A percentile compares a stretch with the other conserved stretches of the same genome.
phyloP scores from a whole-genome alignment of 2,888 invertebrate genomes.

The Prosopocoilus inquinatus region DNA sequence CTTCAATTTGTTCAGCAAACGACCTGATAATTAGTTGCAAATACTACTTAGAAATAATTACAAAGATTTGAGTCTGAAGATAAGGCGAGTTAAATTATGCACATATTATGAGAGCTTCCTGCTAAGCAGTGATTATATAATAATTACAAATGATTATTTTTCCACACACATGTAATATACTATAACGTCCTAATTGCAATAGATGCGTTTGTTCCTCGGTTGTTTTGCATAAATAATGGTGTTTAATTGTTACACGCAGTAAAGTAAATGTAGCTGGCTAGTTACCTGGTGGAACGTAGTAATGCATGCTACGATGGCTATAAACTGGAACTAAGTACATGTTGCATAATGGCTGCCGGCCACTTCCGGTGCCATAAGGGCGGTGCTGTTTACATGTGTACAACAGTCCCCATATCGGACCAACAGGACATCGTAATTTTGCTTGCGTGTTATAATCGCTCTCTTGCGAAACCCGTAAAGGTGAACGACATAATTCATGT shows the following conservation, averaged over 20 bases:
- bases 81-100: too few species aligned
- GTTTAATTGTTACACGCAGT: neutral
- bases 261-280: neutral
- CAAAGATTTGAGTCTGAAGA: too few species aligned
- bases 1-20: too few species aligned
- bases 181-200: neutral
- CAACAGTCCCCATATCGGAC: constrained; percentile 26
- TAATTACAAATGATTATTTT: neutral
- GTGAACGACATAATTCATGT: too few species aligned
- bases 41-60: too few species aligned
- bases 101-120: neutral
- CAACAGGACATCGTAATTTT: constrained; percentile 27
- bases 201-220: neutral
- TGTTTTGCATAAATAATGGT: neutral
- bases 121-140: constrained; percentile 2
- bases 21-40: too few species aligned
- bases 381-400: constrained; percentile 33
- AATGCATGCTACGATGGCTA: constrained; percentile 7
- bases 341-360: constrained; percentile 29
- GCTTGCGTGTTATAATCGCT: constrained; percentile 23
- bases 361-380: constrained; percentile 31
- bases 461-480: neutral
- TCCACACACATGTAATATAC: neutral
- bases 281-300: neutral
- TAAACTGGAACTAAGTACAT: constrained; percentile 21